Conservation (phyloP, 2,113 vertebrate species). For the Dendrocopos noguchii region DNA sequence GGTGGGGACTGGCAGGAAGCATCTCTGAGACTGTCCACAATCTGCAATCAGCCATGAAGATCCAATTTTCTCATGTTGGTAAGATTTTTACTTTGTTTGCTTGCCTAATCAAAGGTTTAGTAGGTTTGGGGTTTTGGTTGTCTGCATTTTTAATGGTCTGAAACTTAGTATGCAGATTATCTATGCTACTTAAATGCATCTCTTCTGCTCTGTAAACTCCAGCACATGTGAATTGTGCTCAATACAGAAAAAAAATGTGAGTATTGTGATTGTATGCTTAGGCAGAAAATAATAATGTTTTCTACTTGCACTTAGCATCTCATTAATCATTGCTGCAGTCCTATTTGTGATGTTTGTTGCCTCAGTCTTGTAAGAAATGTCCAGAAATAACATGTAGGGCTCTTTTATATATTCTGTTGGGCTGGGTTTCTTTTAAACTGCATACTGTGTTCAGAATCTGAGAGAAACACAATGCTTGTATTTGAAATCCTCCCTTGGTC, state of each 20-base stretch:
- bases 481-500: background rate
- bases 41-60: background rate
- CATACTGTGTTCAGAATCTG: background rate
- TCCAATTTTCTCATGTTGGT: fast-evolving
- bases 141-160: background rate
- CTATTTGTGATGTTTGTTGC: background rate
- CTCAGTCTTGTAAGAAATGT: background rate
- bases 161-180: background rate
- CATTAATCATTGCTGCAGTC: background rate
- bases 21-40: fast-evolving
- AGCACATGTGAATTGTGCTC: background rate
- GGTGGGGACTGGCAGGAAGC: background rate
- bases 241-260: background rate
- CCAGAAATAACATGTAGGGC: background rate
- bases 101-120: background rate
- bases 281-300: background rate
- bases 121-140: background rate
- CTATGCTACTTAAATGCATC: background rate
- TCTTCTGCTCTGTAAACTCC: background rate
- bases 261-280: background rate
- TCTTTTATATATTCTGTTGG: background rate
- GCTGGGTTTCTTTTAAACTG: background rate
- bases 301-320: background rate
- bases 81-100: background rate
- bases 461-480: background rate